Evolutionary conservation across 1,140 invertebrate genomes (phyloP), one percentile per base, ranked within the genome.

Genomic region (Maconellicoccus hirsutus): DNA sequence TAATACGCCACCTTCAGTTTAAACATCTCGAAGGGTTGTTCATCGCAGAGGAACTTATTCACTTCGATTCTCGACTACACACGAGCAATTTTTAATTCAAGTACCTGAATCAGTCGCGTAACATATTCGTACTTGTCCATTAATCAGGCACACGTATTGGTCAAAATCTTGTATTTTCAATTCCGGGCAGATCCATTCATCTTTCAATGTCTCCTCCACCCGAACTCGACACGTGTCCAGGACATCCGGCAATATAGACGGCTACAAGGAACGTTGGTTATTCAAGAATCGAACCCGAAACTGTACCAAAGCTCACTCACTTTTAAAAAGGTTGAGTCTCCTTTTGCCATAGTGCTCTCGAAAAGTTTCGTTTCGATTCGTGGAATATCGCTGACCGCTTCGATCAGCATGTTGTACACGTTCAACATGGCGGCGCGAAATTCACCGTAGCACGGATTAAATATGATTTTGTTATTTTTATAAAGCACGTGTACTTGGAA

Each of bases 381-480:
- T 0, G 89, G 88, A 70, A 93, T 83, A 70, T 82, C 80, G 70
- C 82, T 80, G 33, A 90, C 86, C 38, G 87, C 85, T 71, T 87
- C 80, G 23, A 90, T 85, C 75, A 94, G 86, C 21, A 84, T 83
- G 75, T 89, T 86, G 73, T 91, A 85, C 14, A 91, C 79, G 33
- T 84, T 82, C n/a, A 89, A 78, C 1, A 94, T 79, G 71, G 86
- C 83, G 71, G 87, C 83, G 71, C 84, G 81, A 73, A 94, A 89
- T 73, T 85, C 84, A 61, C 86, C 85, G 75, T 94, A 93, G 0
- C 86, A 83, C 0, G 93, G 93, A 71, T 91, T 89, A 79, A 93
- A 95, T 63, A 83, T 82, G 52, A 94, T 86, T 0, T 82, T 80
- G 16, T 86, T 85, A 23, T 86, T 86, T 75, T 86, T 84, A 69